A percentile compares a stretch with the other conserved stretches of the same genome.
Evolutionary conservation across 2,888 invertebrate genomes (phyloP).

Genomic region (Cataglyphis altisquamis): DNA sequence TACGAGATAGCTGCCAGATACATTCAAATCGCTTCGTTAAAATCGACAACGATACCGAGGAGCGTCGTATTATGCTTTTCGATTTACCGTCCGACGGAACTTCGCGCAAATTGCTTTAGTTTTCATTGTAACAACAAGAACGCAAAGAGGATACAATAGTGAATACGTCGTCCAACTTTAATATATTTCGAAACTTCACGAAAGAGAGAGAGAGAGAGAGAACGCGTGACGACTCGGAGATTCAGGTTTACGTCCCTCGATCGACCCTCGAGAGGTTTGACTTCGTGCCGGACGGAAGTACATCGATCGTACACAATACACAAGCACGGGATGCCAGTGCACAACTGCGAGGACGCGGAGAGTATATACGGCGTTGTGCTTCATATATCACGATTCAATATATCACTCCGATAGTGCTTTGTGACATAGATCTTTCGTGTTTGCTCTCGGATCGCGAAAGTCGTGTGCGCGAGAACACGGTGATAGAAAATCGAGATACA

Average conservation of each 20-base stretch:
- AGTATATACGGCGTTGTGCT: constrained; percentile 2
- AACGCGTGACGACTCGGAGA: not conserved
- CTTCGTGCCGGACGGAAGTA: constrained; percentile 27
- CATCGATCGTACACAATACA: constrained; percentile 11
- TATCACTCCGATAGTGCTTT: constrained; percentile 5
- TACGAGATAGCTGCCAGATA: not conserved
- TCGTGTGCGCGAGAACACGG: constrained; percentile 11
- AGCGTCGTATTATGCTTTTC: not conserved
- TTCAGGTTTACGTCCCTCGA: constrained; percentile 30
- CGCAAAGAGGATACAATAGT: not conserved
- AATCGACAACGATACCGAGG: not conserved
- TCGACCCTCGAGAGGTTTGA: constrained; percentile 27
- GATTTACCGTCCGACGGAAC: not conserved
- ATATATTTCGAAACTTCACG: constrained; percentile 24
- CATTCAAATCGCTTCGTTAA: not conserved
- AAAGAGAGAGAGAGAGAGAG: constrained; percentile 18
- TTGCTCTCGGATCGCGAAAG: constrained; percentile 18
- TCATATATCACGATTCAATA: constrained; percentile 5
- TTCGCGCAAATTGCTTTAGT: constrained; percentile 41
- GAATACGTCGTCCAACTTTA: not conserved
- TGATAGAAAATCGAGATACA: constrained; percentile 32
- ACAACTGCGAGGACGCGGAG: constrained; percentile 14
- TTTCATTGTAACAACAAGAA: constrained; percentile 30
- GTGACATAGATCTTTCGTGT: constrained; percentile 29
- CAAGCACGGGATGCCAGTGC: not conserved